phyloP scores from a whole-genome alignment of 2,113 vertebrate genomes.

The Tiliqua scincoides region DNA sequence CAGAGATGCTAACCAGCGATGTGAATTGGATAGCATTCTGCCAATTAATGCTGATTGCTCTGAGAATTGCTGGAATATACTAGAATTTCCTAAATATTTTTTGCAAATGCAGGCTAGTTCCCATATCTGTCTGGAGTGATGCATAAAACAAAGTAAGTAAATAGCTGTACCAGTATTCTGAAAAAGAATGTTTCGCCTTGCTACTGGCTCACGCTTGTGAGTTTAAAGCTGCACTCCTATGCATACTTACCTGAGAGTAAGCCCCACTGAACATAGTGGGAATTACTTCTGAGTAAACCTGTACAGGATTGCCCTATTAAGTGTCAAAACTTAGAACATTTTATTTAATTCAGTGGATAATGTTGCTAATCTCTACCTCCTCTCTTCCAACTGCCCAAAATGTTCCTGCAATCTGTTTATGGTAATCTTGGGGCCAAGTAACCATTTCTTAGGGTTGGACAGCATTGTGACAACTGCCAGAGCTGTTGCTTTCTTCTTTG shows the following conservation, averaged over 20 bases:
- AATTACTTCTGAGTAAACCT: too few relatives aligned
- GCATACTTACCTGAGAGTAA: too few relatives aligned
- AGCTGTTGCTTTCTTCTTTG: background rate
- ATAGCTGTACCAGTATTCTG: background rate
- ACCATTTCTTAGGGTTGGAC: background rate
- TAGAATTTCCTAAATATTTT: constrained; percentile 42
- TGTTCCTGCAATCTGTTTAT: background rate
- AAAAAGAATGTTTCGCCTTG: background rate
- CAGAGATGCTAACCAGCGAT: constrained; percentile 23
- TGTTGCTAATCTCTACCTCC: background rate
- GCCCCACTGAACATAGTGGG: too few relatives aligned
- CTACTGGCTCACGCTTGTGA: too few relatives aligned
- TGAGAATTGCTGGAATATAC: background rate
- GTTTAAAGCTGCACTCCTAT: too few relatives aligned
- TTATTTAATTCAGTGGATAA: background rate
- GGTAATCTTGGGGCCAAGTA: background rate
- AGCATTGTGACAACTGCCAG: background rate
- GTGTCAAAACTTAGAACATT: too few relatives aligned
- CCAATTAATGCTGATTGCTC: constrained; percentile 15
- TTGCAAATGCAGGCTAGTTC: background rate
- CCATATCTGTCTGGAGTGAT: constrained; percentile 1
- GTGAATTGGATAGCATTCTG: background rate
- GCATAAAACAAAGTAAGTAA: constrained; percentile 22
- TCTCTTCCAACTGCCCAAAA: background rate
- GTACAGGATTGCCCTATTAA: too few relatives aligned